Evolutionary conservation across 2,113 vertebrate genomes (phyloP).

Genomic region (Istiophorus platypterus): DNA sequence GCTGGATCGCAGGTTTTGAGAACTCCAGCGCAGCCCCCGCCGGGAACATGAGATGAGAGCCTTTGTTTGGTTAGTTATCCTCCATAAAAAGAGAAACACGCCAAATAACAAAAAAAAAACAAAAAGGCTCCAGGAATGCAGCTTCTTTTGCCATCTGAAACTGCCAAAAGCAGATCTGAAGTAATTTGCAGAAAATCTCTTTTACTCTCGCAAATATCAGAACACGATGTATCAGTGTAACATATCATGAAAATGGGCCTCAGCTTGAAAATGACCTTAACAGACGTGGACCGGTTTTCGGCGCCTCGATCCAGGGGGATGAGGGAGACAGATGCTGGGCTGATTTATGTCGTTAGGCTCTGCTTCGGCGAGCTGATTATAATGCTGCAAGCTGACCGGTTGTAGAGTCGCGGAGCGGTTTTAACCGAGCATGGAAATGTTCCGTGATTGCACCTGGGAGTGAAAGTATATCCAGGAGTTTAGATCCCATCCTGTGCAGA

Average conservation of each 20-base stretch:
- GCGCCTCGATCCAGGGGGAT: conserved; percentile 9
- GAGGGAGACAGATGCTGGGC: conserved; percentile 34
- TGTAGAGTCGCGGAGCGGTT: conserved; percentile 17
- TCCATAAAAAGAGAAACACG: not conserved
- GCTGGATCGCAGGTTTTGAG: conserved; percentile 52
- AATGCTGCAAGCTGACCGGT: conserved; percentile 47
- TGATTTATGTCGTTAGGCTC: conserved; percentile 44
- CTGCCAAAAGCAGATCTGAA: not conserved
- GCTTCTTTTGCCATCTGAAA: conserved; percentile 14
- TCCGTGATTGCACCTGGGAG: conserved; percentile 10
- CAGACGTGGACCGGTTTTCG: conserved; percentile 32
- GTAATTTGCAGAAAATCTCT: not conserved
- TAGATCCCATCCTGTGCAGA: too few species aligned
- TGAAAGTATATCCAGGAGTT: not conserved
- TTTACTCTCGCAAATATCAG: not conserved
- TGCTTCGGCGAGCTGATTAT: conserved; percentile 40
- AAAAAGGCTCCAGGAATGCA: conserved; percentile 9
- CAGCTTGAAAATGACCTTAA: conserved; percentile 9
- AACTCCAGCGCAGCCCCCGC: conserved; percentile 2
- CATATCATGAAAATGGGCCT: not conserved
- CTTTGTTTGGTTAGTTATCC: conserved; percentile 36
- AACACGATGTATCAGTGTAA: not conserved
- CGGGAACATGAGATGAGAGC: conserved; percentile 16
- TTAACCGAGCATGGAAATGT: conserved; percentile 13
- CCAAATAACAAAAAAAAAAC: conserved; percentile 30